Base-by-base conservation (phyloP, 2,113 vertebrate genomes). In the Anguilla japonica region DNA sequence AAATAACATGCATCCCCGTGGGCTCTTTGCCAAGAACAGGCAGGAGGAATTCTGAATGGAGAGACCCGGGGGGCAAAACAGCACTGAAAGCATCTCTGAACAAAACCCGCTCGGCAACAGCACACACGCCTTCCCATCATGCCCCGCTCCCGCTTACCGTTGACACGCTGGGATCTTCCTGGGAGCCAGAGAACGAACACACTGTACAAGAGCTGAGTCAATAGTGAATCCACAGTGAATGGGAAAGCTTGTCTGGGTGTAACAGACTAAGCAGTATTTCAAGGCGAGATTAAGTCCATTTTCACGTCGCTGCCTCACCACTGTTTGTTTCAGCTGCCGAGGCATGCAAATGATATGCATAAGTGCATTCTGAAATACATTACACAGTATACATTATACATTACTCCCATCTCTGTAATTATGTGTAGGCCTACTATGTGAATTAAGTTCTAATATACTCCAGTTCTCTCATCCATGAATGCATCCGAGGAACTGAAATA, bases 31-130 rank as follows among this genome's bases (percentile, higher is more conserved):
- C n/a, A 40, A 40, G 81, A 82, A 50, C 46, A 50, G 81, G 26
- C 81, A 56, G 41, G 41, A 50, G 81, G 26, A 22, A 46, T 43
- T 46, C 81, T 50, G 43, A 50, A 26, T 50, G 46, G 81, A 53
- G 81, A 50, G 41, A 50, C 22, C 43, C 81, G 13, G 41, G 41
- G 81, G 81, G 81, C 41, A 82, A 18, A 82, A 82, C 41, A 82
- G 41, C 13, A 20, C 22, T 22, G 41, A 50, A 26, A 13, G 40
- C 41, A 75, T n/a, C 71, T 13, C 71, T 34, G 71, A 75, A 26
- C 26, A 29, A 75, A 75, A n/a, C 71, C 11, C 60, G 11, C 71
- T 75, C 71, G 1, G 26, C 63, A 71, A n/a, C 0, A n/a, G 63
- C 63, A 22, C 7, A n/a, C 63, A 9, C 63, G 34, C 71, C 71